A percentile compares a stretch with the other conserved stretches of the same genome.
phyloP scores from a whole-genome alignment of 2,888 invertebrate species.

The Tinea semifulvella region DNA sequence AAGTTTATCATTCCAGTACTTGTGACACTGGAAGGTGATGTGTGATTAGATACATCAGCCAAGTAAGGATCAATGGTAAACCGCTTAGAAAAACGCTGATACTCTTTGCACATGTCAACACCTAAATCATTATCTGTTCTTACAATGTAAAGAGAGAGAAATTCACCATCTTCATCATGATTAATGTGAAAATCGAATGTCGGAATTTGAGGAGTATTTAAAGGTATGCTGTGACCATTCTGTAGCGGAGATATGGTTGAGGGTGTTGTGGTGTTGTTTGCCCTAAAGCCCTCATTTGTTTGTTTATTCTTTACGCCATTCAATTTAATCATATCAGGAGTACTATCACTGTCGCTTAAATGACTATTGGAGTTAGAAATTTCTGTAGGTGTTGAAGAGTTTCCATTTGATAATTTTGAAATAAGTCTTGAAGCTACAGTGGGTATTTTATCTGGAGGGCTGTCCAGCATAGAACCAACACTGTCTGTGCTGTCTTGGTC shows the following conservation, averaged over 20 bases:
- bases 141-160: slow-evolving; percentile 51
- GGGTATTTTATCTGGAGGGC: slow-evolving; percentile 40
- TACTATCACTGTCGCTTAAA: slow-evolving; percentile 37
- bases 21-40: slow-evolving; percentile 57
- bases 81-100: slow-evolving; percentile 55
- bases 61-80: slow-evolving; percentile 56
- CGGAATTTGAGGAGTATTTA: slow-evolving; percentile 47
- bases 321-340: slow-evolving; percentile 47
- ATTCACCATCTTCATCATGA: slow-evolving; percentile 56
- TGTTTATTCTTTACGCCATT: slow-evolving; percentile 35
- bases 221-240: slow-evolving; percentile 52
- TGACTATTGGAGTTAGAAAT: slow-evolving; percentile 26
- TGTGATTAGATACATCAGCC: slow-evolving; percentile 49
- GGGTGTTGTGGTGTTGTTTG: slow-evolving; percentile 51
- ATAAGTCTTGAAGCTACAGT: slow-evolving; percentile 49
- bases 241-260: slow-evolving; percentile 58
- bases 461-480: slow-evolving; percentile 41
- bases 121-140: slow-evolving; percentile 56
- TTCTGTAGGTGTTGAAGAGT: slow-evolving; percentile 56
- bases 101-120: slow-evolving; percentile 56
- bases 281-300: slow-evolving; percentile 48
- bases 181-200: slow-evolving; percentile 53
- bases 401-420: slow-evolving; percentile 55
- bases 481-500: slow-evolving; percentile 58
- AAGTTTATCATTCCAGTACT: slow-evolving; percentile 52